phyloP scores from a whole-genome alignment of 2,888 invertebrate species.

The Brenthis hecate region DNA sequence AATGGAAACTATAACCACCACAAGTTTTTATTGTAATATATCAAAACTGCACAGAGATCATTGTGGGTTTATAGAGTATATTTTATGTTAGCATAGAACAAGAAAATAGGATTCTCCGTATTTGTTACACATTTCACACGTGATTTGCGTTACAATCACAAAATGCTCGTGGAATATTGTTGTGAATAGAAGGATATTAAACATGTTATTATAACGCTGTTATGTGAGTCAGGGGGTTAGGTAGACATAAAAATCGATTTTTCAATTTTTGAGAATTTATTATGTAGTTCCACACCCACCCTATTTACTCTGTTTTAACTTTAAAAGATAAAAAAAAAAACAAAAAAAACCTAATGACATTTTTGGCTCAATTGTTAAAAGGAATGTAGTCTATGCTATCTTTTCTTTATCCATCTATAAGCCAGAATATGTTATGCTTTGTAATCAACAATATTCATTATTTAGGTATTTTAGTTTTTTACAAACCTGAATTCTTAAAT shows the following conservation, averaged over 20 bases:
- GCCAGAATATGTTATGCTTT: conserved; percentile 1
- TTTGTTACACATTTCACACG: conserved; percentile 55
- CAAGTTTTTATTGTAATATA: background rate
- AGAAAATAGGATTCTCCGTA: conserved; percentile 67
- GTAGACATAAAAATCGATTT: background rate
- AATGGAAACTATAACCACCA: conserved; percentile 69
- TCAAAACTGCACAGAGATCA: background rate
- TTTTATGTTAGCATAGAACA: conserved; percentile 76
- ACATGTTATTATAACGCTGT: background rate
- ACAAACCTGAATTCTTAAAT: no score
- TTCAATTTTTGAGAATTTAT: no score
- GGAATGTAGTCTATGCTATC: background rate
- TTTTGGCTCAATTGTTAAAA: conserved; percentile 4
- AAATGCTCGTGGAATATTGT: conserved; percentile 5
- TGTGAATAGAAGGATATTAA: background rate
- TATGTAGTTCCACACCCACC: no score
- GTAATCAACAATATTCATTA: background rate
- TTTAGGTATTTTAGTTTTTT: background rate
- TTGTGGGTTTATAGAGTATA: conserved; percentile 38
- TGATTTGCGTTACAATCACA: conserved; percentile 4
- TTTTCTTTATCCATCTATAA: background rate
- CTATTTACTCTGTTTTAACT: no score
- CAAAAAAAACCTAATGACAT: background rate
- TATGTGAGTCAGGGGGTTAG: background rate
- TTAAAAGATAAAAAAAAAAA: background rate